phyloP scores from a whole-genome alignment of 2,888 invertebrate species.

The Pristionchus entomophagus region DNA sequence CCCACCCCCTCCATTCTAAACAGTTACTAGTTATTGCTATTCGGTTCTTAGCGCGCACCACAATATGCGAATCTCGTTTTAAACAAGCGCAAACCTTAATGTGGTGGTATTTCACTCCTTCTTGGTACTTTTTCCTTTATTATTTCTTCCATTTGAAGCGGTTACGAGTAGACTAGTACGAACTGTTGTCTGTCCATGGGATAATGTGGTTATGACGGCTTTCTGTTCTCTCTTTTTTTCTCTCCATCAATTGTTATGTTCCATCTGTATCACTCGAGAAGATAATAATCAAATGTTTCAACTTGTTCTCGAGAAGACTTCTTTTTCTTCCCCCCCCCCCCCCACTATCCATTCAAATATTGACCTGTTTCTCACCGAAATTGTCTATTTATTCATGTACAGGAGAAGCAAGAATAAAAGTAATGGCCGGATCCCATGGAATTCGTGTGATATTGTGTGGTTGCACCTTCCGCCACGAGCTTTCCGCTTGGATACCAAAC shows the following conservation, averaged over 20 bases:
- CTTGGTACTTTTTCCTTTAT: background rate
- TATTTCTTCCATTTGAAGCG: background rate
- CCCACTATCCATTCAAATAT: background rate
- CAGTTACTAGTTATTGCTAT: constrained; percentile 11
- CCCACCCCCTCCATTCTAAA: background rate
- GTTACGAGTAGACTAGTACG: background rate
- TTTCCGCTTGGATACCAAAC: constrained; percentile 21
- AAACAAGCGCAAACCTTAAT: too few relatives aligned
- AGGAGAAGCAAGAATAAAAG: background rate
- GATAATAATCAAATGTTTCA: background rate
- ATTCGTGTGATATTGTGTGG: constrained; percentile 14
- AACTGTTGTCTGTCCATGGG: constrained; percentile 20
- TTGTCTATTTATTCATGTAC: background rate
- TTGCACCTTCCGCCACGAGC: background rate
- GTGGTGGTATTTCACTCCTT: background rate
- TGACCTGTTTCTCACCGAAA: background rate
- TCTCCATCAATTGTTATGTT: background rate
- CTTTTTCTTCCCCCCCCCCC: too few relatives aligned
- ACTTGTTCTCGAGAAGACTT: too few relatives aligned
- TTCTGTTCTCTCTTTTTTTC: background rate
- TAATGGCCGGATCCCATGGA: background rate
- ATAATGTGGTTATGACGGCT: background rate
- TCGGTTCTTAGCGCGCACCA: background rate
- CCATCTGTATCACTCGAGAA: background rate
- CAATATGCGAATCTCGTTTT: background rate